Evolutionary conservation across 2,797 vertebrate species (phyloP), one percentile per base, ranked within the genome.

Genomic region (Passerculus sandwichensis): DNA sequence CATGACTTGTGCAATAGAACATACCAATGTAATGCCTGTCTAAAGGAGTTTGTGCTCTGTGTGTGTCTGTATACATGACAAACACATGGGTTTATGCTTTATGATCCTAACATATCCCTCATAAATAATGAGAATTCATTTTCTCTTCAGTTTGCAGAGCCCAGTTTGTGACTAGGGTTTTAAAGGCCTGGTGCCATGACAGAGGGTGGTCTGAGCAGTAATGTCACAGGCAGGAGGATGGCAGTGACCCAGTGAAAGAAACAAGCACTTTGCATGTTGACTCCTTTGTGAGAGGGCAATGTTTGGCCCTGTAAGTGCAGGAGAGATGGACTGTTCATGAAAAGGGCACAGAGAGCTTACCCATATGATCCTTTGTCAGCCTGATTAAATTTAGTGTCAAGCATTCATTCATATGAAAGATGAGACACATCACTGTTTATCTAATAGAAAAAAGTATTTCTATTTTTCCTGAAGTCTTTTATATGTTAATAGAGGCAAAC

Each of bases 401-500:
- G 64, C 36, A 12, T 85, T 89, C 59, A 15, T 79, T 95, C 75
- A 32, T 47, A 50, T 93, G 92, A 96, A 73, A 78, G 51, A 96
- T 89, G 85, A 66, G 86, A 36, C 44, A 84, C 86, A 82, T 94
- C 87, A 16, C 86, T 85, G 71, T 96, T 96, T 94, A 96, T 96
- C 93, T 94, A 96, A 96, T 93, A 94, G 88, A 94, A 96, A 94
- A 95, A 96, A 88, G 53, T 89, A 91, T 80, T 93, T 86, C 83
- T 85, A 83, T 96, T 95, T 94, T 90, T 95, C 85, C 73, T 80
- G 22, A 91, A 96, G 94, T 95, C 89, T 96, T 97, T 97, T 97
- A 92, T 97, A 97, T 97, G 97, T 94, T 96, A 97, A 97, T 97
- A 82, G 60, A 93, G 67, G 91, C 79, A 92, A 92, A 91, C 2